Percentiles rank a stretch among this genome's conserved stretches.
phyloP scores from a whole-genome alignment of 2,113 vertebrate genomes.

The Phrynocephalus versicolor region DNA sequence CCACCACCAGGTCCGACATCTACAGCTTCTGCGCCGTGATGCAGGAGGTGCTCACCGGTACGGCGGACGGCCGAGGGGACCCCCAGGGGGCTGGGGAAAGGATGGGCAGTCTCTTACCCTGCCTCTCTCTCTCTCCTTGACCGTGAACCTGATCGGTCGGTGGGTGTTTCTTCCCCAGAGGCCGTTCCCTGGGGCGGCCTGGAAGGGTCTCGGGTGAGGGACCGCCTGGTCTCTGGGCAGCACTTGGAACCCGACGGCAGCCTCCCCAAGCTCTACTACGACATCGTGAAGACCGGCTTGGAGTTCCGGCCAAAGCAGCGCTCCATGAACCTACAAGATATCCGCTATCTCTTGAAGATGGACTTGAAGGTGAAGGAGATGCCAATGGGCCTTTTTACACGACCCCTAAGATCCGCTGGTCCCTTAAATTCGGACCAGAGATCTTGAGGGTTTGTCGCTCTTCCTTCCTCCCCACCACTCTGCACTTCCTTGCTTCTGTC shows the following conservation, averaged over 20 bases:
- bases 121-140: not conserved
- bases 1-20: slow-evolving; percentile 69
- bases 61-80: not conserved
- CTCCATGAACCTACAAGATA: slow-evolving; percentile 76
- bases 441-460: too few species aligned
- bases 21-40: slow-evolving; percentile 78
- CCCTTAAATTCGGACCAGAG: too few species aligned
- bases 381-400: too few species aligned
- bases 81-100: too few species aligned
- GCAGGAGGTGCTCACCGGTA: slow-evolving; percentile 81
- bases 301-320: slow-evolving; percentile 71
- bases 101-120: not conserved
- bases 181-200: slow-evolving; percentile 75
- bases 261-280: slow-evolving; percentile 74
- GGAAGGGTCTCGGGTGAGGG: slow-evolving; percentile 69
- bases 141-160: too few species aligned
- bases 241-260: slow-evolving; percentile 73
- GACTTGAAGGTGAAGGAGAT: slow-evolving; percentile 74
- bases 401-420: too few species aligned
- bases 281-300: slow-evolving; percentile 72
- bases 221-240: slow-evolving; percentile 66
- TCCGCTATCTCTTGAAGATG: slow-evolving; percentile 76
- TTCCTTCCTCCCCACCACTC: too few species aligned
- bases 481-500: too few species aligned
- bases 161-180: slow-evolving; percentile 63